These are phyloP conservation scores for Pterophyllum scalare DNA, from an alignment of 2,113 vertebrate species.

Conservation along the genomic window DNA sequence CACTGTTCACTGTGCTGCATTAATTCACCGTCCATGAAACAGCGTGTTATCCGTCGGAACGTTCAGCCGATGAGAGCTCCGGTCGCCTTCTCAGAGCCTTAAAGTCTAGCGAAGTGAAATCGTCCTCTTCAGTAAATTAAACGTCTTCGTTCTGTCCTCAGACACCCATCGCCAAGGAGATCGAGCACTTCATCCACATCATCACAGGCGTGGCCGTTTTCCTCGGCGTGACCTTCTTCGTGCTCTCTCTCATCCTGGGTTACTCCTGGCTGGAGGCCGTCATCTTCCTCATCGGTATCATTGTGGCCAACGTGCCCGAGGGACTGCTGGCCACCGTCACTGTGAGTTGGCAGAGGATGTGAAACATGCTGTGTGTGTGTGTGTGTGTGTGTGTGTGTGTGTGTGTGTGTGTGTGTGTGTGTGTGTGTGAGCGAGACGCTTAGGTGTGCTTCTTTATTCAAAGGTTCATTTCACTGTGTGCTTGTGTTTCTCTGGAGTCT, in stretches of 20 bases:
- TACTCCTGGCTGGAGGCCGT: conserved; percentile 91
- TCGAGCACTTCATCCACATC: conserved; percentile 93
- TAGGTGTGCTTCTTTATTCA: too few species aligned
- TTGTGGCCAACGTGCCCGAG: conserved; percentile 92
- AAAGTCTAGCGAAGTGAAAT: not conserved
- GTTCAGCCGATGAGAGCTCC: too few species aligned
- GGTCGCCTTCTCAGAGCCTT: not conserved
- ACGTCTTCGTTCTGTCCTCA: conserved; percentile 34
- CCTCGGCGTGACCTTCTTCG: conserved; percentile 87
- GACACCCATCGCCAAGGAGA: conserved; percentile 92
- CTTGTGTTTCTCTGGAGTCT: not conserved
- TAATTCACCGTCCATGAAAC: not conserved
- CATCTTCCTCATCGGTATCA: conserved; percentile 95
- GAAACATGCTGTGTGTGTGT: not conserved
- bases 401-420: not conserved
- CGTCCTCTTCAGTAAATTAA: not conserved
- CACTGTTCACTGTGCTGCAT: too few species aligned
- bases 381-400: too few species aligned
- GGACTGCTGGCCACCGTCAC: conserved; percentile 93
- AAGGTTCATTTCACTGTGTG: not conserved
- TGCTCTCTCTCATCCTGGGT: conserved; percentile 87
- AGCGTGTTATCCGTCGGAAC: fast-evolving
- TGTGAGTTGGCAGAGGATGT: conserved; percentile 75
- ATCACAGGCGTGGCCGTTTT: conserved; percentile 93
- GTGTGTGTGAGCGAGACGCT: not conserved